A percentile compares a stretch with the other conserved stretches of the same genome.
phyloP scores from a whole-genome alignment of 2,113 vertebrate genomes.

The Terrapene triunguis region DNA sequence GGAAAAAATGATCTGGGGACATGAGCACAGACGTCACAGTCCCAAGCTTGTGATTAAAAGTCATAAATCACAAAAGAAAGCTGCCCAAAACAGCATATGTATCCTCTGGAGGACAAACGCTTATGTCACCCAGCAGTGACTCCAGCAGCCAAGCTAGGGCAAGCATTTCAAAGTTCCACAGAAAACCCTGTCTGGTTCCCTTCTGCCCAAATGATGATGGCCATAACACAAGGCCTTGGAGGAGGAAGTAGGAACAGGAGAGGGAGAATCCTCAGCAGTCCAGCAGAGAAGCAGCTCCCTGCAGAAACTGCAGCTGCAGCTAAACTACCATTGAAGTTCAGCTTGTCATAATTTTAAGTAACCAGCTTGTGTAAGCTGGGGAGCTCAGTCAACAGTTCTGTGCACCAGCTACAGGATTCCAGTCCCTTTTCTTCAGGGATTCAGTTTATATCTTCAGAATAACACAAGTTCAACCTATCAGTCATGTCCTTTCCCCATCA shows the following conservation, averaged over 20 bases:
- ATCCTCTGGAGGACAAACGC: not conserved
- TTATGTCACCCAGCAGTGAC: not conserved
- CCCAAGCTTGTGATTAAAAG: not conserved
- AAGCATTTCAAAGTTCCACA: not conserved
- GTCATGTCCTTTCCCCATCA: not conserved
- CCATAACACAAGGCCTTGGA: not conserved
- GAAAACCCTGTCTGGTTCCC: not conserved
- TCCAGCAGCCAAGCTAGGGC: not conserved
- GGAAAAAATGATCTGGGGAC: not conserved
- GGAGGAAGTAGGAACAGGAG: not conserved
- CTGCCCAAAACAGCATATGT: rapidly evolving
- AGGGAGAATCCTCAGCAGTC: not conserved
- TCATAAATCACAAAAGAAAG: not conserved
- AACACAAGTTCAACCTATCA: not conserved
- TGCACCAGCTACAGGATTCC: not conserved
- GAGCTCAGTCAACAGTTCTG: not conserved
- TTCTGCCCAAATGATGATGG: rapidly evolving
- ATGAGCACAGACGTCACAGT: not conserved
- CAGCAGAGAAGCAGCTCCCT: not conserved
- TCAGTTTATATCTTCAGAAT: not conserved
- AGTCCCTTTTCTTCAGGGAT: not conserved
- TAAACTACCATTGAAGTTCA: not conserved
- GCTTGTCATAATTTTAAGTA: not conserved
- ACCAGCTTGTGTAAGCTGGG: too few relatives aligned
- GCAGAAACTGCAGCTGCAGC: not conserved